Base-by-base conservation (phyloP, 2,888 invertebrate genomes). In the Tricholauxania praeusta region DNA sequence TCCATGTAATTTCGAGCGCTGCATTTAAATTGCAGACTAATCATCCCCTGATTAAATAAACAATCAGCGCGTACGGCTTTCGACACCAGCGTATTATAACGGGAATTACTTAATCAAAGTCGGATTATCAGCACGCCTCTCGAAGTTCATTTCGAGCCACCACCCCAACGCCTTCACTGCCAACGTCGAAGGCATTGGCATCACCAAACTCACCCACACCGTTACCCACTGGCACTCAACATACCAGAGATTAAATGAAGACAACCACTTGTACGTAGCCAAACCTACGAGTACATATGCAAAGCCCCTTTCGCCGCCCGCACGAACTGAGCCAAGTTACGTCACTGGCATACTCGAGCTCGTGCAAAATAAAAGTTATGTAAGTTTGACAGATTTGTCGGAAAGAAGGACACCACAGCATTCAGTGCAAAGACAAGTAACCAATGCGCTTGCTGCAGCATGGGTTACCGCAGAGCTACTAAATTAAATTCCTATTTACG, bases 101-200 rank as follows among this genome's bases (percentile, higher is more conserved):
- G 75, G 73, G 79, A 83, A 85, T 84, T 84, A 82, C 83, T 84
- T 84, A 85, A 84, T 84, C 84, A 84, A 84, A 84, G 84, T 84
- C 83, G 85, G 84, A 85, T 84, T 84, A 84, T 83, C 84, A 80
- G 74, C 76, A 78, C 78, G 79, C 77, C 75, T 73, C 72, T 73
- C 68, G 75, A 67, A 73, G 64, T 57, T 65, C 64, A 60, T 66
- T 17, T 39, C 4, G 17, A 55, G n/a, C 51, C 55, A 57, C 55
- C 17, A 48, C 48, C 17, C 55, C 17, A 48, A 19, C 17, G 15
- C 32, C 39, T 1, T 15, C 12, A 63, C 69, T 12, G 47, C 63
- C 63, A 53, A 14, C 47, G n/a, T 49, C 47, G 47, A 12, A 19
- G 19, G 39, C 51, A 39, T 10, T 39, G 39, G 10, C 10, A 39